Conservation (phyloP, 2,888 invertebrate species). For the Stenodema calcarata region DNA sequence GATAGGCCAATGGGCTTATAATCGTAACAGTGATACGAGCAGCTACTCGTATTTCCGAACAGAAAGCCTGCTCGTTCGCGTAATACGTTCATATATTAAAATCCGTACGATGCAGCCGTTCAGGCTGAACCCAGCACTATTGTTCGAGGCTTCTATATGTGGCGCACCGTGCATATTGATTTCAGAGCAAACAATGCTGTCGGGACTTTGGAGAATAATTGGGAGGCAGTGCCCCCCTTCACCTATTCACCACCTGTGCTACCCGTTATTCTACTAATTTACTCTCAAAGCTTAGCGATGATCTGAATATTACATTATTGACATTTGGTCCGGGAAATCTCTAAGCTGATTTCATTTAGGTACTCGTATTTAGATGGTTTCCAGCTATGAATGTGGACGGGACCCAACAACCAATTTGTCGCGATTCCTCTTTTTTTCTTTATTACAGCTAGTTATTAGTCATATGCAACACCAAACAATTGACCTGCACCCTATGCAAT, state of each 20-base stretch:
- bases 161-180: not conserved
- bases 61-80: not conserved
- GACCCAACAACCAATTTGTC: too few relatives aligned
- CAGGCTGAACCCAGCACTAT: not conserved
- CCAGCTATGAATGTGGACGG: not conserved
- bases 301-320: not conserved
- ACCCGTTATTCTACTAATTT: not conserved
- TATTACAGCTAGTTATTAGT: too few relatives aligned
- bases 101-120: not conserved
- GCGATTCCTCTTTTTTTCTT: too few relatives aligned
- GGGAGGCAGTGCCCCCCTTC: not conserved
- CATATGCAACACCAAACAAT: too few relatives aligned
- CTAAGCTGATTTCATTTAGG: not conserved
- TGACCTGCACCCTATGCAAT: too few relatives aligned
- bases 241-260: not conserved
- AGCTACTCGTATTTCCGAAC: too few relatives aligned
- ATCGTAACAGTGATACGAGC: too few relatives aligned
- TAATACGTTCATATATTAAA: not conserved
- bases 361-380: too few relatives aligned
- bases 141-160: not conserved
- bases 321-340: not conserved
- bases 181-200: not conserved
- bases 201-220: not conserved
- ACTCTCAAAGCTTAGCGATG: not conserved
- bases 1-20: too few relatives aligned